These are phyloP conservation scores for Eudasyphora cyanicolor DNA, from an alignment of 2,888 invertebrate species.

Conservation along the genomic window DNA sequence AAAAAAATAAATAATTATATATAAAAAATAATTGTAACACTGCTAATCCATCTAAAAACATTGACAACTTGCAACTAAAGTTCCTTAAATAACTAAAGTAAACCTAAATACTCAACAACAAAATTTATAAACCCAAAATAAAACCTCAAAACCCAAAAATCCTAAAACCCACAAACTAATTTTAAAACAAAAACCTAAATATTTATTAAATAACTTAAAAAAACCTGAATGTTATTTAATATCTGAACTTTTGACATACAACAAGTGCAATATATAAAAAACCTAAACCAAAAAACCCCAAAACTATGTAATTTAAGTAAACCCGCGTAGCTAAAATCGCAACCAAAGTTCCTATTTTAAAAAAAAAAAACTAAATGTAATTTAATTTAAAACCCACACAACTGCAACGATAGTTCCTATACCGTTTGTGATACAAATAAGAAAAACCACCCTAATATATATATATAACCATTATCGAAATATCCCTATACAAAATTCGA, in stretches of 20 bases:
- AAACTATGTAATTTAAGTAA: constrained; percentile 7
- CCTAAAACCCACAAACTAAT: too few species aligned
- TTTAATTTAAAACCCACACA: neutral
- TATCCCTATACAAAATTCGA: neutral
- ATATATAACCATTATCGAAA: neutral
- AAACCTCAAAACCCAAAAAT: neutral
- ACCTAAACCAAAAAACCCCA: neutral
- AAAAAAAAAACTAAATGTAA: neutral
- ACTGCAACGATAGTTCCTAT: constrained; percentile 31
- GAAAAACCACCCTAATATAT: neutral
- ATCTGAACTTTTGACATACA: neutral
- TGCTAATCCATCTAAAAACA: neutral
- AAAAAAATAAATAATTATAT: neutral
- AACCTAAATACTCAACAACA: neutral
- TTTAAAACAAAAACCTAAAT: neutral
- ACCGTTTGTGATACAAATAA: constrained; percentile 14
- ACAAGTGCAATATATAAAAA: neutral
- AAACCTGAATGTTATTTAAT: neutral
- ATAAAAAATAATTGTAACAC: too few species aligned
- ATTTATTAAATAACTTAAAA: neutral
- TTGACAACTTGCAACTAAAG: neutral
- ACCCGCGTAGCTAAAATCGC: neutral
- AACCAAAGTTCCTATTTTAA: constrained; percentile 26
- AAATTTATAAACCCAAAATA: neutral
- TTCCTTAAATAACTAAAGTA: neutral